phyloP scores from a whole-genome alignment of 2,113 vertebrate genomes.

The Seriola dumerili region DNA sequence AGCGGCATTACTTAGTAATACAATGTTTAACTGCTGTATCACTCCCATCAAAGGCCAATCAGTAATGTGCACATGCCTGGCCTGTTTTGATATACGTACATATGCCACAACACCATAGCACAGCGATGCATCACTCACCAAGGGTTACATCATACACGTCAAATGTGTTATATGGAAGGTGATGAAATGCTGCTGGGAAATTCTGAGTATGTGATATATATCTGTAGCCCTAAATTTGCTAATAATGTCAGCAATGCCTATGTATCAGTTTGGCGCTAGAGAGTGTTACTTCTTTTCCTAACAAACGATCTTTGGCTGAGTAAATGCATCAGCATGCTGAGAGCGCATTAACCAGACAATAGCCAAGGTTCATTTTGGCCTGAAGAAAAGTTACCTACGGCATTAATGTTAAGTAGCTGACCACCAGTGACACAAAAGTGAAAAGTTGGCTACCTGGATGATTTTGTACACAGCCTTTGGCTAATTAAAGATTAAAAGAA shows the following conservation, averaged over 20 bases:
- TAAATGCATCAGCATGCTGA: no score
- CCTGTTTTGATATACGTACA: neutral
- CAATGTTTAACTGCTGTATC: conserved; percentile 9
- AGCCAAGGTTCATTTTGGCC: neutral
- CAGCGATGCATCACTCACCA: neutral
- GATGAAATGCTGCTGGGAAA: neutral
- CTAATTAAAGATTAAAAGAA: neutral
- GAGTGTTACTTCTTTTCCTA: no score
- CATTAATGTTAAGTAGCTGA: neutral
- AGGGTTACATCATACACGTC: neutral
- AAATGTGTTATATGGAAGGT: neutral
- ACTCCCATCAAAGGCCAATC: neutral
- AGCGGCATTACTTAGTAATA: conserved; percentile 16
- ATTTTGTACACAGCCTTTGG: neutral
- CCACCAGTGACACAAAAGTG: neutral
- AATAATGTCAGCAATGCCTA: no score
- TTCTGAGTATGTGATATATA: neutral
- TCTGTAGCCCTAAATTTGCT: no score
- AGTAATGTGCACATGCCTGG: neutral
- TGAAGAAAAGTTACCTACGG: neutral
- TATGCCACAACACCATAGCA: neutral
- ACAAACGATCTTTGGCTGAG: no score
- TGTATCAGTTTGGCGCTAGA: no score
- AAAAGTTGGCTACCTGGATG: neutral
- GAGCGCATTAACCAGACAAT: neutral